A percentile compares a stretch with the other conserved stretches of the same genome.
These are phyloP conservation scores for Azorinus chamasolen DNA, from an alignment of 2,888 invertebrate genomes.

Conservation along the genomic window DNA sequence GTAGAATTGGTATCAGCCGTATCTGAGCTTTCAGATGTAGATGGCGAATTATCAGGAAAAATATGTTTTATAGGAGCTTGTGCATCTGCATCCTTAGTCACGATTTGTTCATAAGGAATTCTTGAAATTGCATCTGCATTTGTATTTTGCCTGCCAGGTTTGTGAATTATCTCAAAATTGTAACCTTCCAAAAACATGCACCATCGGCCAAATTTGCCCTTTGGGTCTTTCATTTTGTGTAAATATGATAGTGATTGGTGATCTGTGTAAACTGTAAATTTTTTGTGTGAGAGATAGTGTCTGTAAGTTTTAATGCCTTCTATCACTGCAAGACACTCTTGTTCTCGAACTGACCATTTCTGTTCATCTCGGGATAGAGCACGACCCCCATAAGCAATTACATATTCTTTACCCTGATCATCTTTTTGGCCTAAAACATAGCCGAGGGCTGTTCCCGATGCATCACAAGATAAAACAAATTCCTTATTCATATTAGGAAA, in stretches of 20 bases:
- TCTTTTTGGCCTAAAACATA: slow-evolving; percentile 62
- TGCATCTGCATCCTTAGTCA: too few species aligned
- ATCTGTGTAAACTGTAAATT: slow-evolving; percentile 60
- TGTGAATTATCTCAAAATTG: slow-evolving; percentile 44
- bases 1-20: too few species aligned
- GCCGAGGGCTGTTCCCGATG: slow-evolving; percentile 57
- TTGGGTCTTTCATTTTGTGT: slow-evolving; percentile 37
- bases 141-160: slow-evolving; percentile 27
- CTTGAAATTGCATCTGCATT: slow-evolving; percentile 45
- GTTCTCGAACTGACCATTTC: slow-evolving; percentile 57
- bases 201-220: slow-evolving; percentile 49
- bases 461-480: slow-evolving; percentile 55
- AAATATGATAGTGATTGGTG: slow-evolving; percentile 59
- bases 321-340: slow-evolving; percentile 49
- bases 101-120: slow-evolving; percentile 41
- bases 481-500: slow-evolving; percentile 63
- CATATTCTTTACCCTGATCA: slow-evolving; percentile 49
- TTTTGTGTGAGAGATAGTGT: slow-evolving; percentile 48
- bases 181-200: slow-evolving; percentile 41
- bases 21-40: too few species aligned
- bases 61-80: too few species aligned
- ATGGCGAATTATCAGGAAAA: too few species aligned
- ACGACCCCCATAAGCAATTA: slow-evolving; percentile 63
- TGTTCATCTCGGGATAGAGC: slow-evolving; percentile 36
- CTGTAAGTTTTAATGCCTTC: slow-evolving; percentile 40